Base-by-base conservation (phyloP, 2,797 vertebrate genomes). In the Girardinus metallicus region DNA sequence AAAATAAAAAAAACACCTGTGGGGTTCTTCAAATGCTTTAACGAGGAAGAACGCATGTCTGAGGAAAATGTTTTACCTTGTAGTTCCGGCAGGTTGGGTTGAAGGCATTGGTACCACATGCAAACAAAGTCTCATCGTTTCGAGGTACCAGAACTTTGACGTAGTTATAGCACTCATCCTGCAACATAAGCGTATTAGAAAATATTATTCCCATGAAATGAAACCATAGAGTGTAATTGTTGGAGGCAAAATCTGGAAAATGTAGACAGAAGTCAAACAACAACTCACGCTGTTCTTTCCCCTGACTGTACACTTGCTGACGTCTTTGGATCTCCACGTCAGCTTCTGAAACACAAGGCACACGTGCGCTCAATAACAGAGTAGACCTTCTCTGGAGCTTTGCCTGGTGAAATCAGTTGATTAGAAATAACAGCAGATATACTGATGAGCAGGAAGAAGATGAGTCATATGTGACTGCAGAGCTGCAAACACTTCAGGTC, bases 141-240 rank as follows among this genome's bases (percentile, higher is more conserved):
- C 97, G 96, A 71, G 97, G 97, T 62, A 98, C 97, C 93, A 99
- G 95, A 23, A 99, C 98, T 94, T 99, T 99, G 93, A 99, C 97
- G 87, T 98, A 99, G 93, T 99, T 99, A 94, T 98, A 98, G 90
- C 98, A 99, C 90, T 99, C 98, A 47, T 99, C 98, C 98, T 99
- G 92, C 75, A 89, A 86, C 41, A 78, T 39, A 77, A 18, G 70
- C 16, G n/a, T 10, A 62, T 57, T 1, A 60, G 39, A 53, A 34
- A 9, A 46, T 8, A 21, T 73, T 31, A 34, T 62, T 9, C n/a
- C n/a, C 29, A 46, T 2, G 16, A 76, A 4, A 70, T 41, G 16
- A 39, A 41, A 18, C 9, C 23, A 1, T 13, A 68, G n/a, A 7
- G 16, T 21, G 3, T 18, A 64, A 64, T 36, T 64, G 16, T 66